Evolutionary conservation across 2,797 vertebrate genomes (phyloP), one percentile per base, ranked within the genome.

Genomic region (Helicolenus hilgendorfi): DNA sequence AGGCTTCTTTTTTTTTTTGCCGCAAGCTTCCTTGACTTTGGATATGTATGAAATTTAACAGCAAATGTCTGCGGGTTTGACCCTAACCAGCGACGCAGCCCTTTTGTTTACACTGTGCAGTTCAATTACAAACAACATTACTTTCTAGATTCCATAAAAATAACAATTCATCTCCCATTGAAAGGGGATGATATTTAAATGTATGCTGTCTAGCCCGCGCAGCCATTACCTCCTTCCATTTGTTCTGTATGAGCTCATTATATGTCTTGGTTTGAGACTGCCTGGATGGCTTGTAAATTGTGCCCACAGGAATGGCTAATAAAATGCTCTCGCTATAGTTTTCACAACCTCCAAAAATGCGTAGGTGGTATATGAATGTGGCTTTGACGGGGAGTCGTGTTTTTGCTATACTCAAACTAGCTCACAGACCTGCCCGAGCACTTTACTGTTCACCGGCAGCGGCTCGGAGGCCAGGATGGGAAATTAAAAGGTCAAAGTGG

Each of bases 161-260:
- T 86, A 93, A 88, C 84, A 89, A 86, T 87, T 94, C 74, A 89
- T 92, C 81, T 93, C 58, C 81, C 79, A 77, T 93, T 91, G n/a
- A 85, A 91, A 92, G 27, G 9, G 84, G 71, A 86, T 77, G 72
- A 85, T 83, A 58, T 75, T 81, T 92, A 85, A 93, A 83, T 82
- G 81, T 65, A 76, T 72, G 78, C 70, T 0, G 20, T 86, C 78
- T 83, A 18, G 72, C 64, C 84, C 1, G 31, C 15, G 20, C 56
- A 62, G 72, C 84, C 65, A 88, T 93, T 91, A 83, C 74, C 62
- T 68, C 65, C 63, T 69, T 79, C 81, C 85, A 94, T 95, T 92
- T 88, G 84, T 89, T 90, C 85, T 67, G 74, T 84, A 68, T 55
- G 75, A 91, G 92, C 88, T 94, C 91, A 94, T 96, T 95, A 93